A percentile compares a stretch with the other conserved stretches of the same genome.
phyloP scores from a whole-genome alignment of 2,113 vertebrate species.

The Microcebus murinus region DNA sequence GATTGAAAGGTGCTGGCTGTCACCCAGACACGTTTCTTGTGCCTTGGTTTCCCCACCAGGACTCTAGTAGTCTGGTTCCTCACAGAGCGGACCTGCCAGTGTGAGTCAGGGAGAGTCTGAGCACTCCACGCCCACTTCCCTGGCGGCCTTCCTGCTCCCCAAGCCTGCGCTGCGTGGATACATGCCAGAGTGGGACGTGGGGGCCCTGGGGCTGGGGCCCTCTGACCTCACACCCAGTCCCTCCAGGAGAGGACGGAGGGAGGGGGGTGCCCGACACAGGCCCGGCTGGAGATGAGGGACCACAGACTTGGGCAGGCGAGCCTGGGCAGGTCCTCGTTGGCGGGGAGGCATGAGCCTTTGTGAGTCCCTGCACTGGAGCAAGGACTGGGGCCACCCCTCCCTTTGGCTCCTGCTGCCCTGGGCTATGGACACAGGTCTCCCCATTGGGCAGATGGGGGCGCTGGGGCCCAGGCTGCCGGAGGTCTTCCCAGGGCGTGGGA shows the following conservation, averaged over 20 bases:
- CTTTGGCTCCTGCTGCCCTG: not conserved
- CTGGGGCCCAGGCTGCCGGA: not conserved
- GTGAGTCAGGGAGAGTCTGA: not conserved
- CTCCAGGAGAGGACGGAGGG: not conserved
- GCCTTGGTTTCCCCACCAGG: not conserved
- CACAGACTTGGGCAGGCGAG: slow-evolving; percentile 69
- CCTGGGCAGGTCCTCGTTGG: slow-evolving; percentile 78
- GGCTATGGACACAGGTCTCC: not conserved
- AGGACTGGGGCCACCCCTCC: not conserved
- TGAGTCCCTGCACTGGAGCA: not conserved
- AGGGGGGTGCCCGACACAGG: slow-evolving; percentile 28
- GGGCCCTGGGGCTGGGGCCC: not conserved
- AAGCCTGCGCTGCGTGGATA: not conserved
- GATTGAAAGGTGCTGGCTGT: not conserved
- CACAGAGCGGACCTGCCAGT: fast-evolving
- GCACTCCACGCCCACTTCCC: not conserved
- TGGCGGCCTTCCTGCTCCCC: not conserved
- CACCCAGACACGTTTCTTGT: not conserved
- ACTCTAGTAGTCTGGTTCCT: not conserved
- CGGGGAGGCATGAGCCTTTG: not conserved
- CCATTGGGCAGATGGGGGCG: not conserved
- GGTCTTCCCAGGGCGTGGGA: not conserved
- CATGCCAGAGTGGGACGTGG: not conserved
- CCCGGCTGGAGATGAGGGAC: not conserved
- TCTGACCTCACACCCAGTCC: not conserved